Conservation (phyloP, 2,888 invertebrate genomes). For the Cephus pygmeus region DNA sequence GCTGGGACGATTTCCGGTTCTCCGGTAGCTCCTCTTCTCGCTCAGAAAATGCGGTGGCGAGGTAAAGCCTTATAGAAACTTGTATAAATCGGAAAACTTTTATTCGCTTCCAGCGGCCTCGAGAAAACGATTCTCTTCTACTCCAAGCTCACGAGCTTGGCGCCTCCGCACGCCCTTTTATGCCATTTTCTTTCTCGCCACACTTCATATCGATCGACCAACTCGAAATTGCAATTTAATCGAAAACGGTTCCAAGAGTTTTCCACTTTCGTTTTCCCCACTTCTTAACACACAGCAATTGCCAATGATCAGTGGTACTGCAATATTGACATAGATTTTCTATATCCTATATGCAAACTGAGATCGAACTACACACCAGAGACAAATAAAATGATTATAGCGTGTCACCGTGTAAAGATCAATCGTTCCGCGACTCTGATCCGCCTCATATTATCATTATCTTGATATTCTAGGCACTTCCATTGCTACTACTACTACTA, state of each 20-base stretch:
- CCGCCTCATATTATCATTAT: background rate
- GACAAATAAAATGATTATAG: background rate
- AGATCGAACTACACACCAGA: background rate
- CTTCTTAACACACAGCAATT: background rate
- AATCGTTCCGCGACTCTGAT: background rate
- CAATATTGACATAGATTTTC: background rate
- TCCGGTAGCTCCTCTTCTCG: background rate
- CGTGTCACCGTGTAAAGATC: background rate
- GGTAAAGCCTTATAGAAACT: slow-evolving; percentile 47
- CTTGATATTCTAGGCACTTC: background rate
- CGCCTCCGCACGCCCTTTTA: background rate
- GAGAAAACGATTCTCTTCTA: background rate
- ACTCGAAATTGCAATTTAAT: background rate
- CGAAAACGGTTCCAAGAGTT: background rate
- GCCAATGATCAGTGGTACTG: background rate
- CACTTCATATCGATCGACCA: background rate
- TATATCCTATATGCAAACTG: background rate
- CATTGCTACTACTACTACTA: background rate
- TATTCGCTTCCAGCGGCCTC: slow-evolving; percentile 39
- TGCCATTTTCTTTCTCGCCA: background rate
- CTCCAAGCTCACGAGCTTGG: background rate
- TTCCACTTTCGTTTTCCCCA: background rate
- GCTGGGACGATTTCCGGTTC: background rate
- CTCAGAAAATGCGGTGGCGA: background rate
- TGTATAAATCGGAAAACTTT: slow-evolving; percentile 51